A percentile compares a stretch with the other conserved stretches of the same genome.
Conservation (phyloP, 2,888 invertebrate species). For the Agonopterix arenella region DNA sequence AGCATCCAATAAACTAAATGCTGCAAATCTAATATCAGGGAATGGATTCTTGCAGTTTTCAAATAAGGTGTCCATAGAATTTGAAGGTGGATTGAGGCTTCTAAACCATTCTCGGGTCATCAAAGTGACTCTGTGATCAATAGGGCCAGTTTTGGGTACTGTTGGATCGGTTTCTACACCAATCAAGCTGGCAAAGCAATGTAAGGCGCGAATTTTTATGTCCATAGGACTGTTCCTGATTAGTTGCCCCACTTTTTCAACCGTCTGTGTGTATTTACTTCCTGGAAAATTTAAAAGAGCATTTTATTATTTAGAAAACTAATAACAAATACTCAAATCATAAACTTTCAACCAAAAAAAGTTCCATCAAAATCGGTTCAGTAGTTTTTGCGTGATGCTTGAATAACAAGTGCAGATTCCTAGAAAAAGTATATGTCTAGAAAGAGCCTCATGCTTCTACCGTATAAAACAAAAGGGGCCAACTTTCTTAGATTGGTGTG, state of each 20-base stretch:
- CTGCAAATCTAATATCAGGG: conserved; percentile 83
- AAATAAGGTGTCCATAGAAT: conserved; percentile 78
- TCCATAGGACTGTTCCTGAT: conserved; percentile 80
- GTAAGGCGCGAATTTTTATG: conserved; percentile 81
- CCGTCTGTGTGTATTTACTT: conserved; percentile 57
- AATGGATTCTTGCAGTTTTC: conserved; percentile 86
- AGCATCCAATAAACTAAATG: conserved; percentile 80
- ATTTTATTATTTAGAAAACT: background rate
- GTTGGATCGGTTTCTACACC: conserved; percentile 53
- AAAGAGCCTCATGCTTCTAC: too few relatives aligned
- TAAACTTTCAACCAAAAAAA: too few relatives aligned
- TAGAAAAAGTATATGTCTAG: too few relatives aligned
- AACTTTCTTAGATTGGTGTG: too few relatives aligned
- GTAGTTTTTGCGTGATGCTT: too few relatives aligned
- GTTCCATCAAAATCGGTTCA: too few relatives aligned
- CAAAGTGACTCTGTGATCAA: conserved; percentile 62
- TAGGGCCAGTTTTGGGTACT: conserved; percentile 46
- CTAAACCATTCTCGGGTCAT: conserved; percentile 74
- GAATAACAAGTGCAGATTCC: too few relatives aligned
- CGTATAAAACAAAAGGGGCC: too few relatives aligned
- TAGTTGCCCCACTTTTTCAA: conserved; percentile 77
- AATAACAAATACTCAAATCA: background rate
- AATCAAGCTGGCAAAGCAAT: conserved; percentile 79
- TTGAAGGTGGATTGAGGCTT: conserved; percentile 43
- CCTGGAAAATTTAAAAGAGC: conserved; percentile 31